A percentile compares a stretch with the other conserved stretches of the same genome.
These are phyloP conservation scores for Megalonaias nervosa DNA, from an alignment of 1,140 invertebrate species.

Conservation along the genomic window DNA sequence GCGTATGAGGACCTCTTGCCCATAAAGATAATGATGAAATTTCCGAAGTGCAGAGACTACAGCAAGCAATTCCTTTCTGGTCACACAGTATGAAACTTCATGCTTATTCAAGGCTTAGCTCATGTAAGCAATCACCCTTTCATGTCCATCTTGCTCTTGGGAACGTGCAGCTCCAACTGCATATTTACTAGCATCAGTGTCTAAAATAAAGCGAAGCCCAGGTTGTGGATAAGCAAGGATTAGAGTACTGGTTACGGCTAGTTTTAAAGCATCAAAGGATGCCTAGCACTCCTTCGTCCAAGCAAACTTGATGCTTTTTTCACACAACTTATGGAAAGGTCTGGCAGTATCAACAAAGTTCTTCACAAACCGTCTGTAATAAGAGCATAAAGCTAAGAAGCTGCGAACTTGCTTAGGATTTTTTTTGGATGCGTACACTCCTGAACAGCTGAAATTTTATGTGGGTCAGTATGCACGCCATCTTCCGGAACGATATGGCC, in stretches of 20 bases:
- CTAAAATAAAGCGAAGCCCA: slow-evolving; percentile 39
- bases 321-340: slow-evolving; percentile 18
- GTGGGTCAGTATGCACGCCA: no score
- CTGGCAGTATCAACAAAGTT: slow-evolving; percentile 24
- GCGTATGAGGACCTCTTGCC: slow-evolving; percentile 37
- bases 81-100: slow-evolving; percentile 72
- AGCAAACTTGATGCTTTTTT: slow-evolving; percentile 15
- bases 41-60: slow-evolving; percentile 27
- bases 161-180: slow-evolving; percentile 52
- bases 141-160: slow-evolving; percentile 46
- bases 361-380: slow-evolving; percentile 24
- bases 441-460: no score
- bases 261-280: no score
- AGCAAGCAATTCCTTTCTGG: slow-evolving; percentile 46
- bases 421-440: no score
- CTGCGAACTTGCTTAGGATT: no score
- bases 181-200: slow-evolving; percentile 44
- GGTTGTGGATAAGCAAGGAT: slow-evolving; percentile 23
- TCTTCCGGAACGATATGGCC: no score
- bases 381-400: slow-evolving; percentile 19
- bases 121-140: slow-evolving; percentile 43
- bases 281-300: background rate
- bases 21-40: slow-evolving; percentile 41
- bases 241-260: slow-evolving; percentile 1
- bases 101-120: slow-evolving; percentile 44